Evolutionary conservation across 1,140 invertebrate species (phyloP), one percentile per base, ranked within the genome.

Genomic region (Drosophila kanapiae): DNA sequence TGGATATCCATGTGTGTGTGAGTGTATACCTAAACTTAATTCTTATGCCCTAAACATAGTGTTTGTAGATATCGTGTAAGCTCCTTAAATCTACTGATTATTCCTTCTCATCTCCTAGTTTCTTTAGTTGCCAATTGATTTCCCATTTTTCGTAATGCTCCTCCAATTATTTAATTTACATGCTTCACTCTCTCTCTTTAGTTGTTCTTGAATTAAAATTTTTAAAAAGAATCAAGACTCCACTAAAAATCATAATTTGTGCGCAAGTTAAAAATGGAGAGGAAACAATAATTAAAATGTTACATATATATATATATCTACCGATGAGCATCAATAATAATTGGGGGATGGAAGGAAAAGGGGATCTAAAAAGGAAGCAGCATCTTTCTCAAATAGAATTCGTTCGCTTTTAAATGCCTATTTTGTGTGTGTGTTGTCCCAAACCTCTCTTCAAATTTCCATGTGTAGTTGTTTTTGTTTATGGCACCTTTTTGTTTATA

Each of bases 401-500:
- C 18, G 40, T 75, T 56, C 14, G 13, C 14, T 23, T 75, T 81
- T 85, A 85, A 85, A 85, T 85, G 82, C 82, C 82, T 86, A 78
- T 85, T 82, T 85, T 75, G 78, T 82, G 78, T 85, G n/a, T 40
- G 75, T 78, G 74, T 85, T 82, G 75, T 85, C 82, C 82, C 82
- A 86, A 78, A 82, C 80, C 84, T 80, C 84, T 80, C 45, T 69
- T 68, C 49, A 33, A 87, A 78, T 80, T 80, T 79, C 16, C 37
- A 23, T 43, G 49, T 70, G 42, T 75, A 14, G 57, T n/a, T 42
- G 40, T 49, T 6, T 64, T 75, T 61, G 13, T 53, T 74, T 80
- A 79, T 80, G 69, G 78, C 76, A 80, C 69, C 69, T 75, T 67
- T 78, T 67, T 74, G 57, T 62, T 37, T 53, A 38, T 35, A 40